Evolutionary conservation across 2,797 vertebrate genomes (phyloP), one percentile per base, ranked within the genome.

Genomic region (Acipenser ruthenus): DNA sequence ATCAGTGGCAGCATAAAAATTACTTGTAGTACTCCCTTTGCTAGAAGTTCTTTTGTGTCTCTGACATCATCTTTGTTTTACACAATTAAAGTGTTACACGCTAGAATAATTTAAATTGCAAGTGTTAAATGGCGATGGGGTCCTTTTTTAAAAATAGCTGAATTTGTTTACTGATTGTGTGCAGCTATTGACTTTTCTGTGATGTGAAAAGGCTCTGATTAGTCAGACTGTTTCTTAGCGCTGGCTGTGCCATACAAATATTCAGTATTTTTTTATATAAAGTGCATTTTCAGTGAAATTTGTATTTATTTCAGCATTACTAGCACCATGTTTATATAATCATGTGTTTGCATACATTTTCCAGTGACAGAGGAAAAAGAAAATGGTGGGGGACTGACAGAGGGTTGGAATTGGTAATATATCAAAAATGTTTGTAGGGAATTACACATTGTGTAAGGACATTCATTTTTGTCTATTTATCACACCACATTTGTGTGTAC

Each of bases 81-180:
- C 83, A 92, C 90, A 93, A 93, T 95, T 93, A 93, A 95, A 93
- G 89, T 91, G 87, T 94, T 95, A 93, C 90, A 94, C 79, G 88
- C 90, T 94, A 93, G 90, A 96, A 94, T 94, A 93, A 95, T 91
- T 92, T 91, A 91, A 94, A 93, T 93, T 92, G 89, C 86, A 85
- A 76, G 80, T 80, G 82, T 84, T 91, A 91, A 93, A 93, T 87
- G 85, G 89, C 89, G 87, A 90, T 87, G 82, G 83, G 83, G 86
- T 85, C 82, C 78, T 82, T 86, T 88, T 86, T 84, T 84, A 82
- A 79, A 90, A 88, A 86, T 82, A 88, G 81, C 83, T 84, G 86
- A 89, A 92, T 93, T 93, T 95, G 89, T 95, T 94, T 94, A 91
- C 91, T 91, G 88, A 88, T 90, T 92, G 85, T 91, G 80, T 86